Percentiles rank a stretch among this genome's conserved stretches.
These are phyloP conservation scores for Ischnura elegans DNA, from an alignment of 2,888 invertebrate species.

Conservation along the genomic window DNA sequence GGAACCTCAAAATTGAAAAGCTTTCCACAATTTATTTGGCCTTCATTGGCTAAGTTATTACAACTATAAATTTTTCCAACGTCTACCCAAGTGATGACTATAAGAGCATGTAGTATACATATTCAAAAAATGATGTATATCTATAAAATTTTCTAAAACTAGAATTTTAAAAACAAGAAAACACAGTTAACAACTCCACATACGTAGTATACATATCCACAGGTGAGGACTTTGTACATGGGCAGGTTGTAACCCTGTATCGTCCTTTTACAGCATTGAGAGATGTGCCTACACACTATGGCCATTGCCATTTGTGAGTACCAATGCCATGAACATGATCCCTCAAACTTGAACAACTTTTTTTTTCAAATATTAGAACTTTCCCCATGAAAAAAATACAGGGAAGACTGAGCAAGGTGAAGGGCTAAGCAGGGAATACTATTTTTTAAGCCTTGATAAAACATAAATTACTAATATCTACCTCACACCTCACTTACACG, in stretches of 20 bases:
- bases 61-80: not conserved
- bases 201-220: conserved; percentile 39
- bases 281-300: not conserved
- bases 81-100: not conserved
- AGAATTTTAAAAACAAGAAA: conserved; percentile 30
- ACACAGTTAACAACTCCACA: not conserved
- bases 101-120: conserved; percentile 1
- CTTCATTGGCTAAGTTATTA: not conserved
- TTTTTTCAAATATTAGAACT: not conserved
- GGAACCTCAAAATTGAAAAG: not conserved
- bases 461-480: not conserved
- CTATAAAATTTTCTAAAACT: conserved; percentile 63
- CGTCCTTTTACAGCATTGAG: not conserved
- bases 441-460: not conserved
- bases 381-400: not conserved
- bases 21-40: not conserved
- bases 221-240: conserved; percentile 35
- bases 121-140: conserved; percentile 37
- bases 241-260: conserved; percentile 46
- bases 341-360: not conserved
- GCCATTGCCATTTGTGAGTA: not conserved
- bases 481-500: not conserved
- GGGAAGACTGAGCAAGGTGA: not conserved
- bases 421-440: not conserved
- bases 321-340: not conserved